Percentiles rank a stretch among this genome's conserved stretches.
Evolutionary conservation across 2,888 invertebrate species (phyloP).

Genomic region (Folsomia candida): DNA sequence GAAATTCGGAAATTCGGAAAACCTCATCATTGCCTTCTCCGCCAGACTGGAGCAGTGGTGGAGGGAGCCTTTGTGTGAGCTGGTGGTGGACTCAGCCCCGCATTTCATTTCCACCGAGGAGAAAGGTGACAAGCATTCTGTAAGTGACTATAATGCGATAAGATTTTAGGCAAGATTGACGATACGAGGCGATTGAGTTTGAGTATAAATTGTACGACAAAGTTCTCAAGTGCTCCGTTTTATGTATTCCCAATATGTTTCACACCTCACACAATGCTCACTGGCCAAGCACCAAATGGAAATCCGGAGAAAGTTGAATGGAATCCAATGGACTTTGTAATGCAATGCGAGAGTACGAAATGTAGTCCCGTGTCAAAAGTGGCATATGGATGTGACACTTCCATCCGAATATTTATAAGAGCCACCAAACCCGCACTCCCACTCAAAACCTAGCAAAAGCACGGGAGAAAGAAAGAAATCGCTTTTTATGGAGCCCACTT

Average conservation of each 20-base stretch:
- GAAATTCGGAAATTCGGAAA: conserved; percentile 8
- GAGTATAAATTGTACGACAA: background rate
- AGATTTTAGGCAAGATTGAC: conserved; percentile 5
- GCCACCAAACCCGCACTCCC: too few relatives aligned
- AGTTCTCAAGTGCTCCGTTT: background rate
- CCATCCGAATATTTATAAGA: background rate
- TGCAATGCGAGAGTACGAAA: background rate
- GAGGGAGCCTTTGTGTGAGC: too few relatives aligned
- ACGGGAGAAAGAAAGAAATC: too few relatives aligned
- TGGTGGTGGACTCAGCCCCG: background rate
- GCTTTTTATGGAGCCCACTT: too few relatives aligned
- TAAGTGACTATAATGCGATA: conserved; percentile 7
- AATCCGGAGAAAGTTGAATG: background rate
- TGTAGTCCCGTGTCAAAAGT: background rate
- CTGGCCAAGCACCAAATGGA: background rate
- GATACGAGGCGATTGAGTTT: background rate
- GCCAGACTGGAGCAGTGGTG: background rate
- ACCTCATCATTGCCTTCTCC: too few relatives aligned
- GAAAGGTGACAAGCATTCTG: background rate
- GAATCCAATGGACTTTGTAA: background rate
- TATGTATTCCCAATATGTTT: conserved; percentile 14
- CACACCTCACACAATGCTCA: background rate
- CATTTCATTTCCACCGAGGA: background rate
- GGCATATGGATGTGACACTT: background rate
- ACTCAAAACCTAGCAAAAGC: background rate